Conservation (phyloP, 2,113 vertebrate species). For the Malurus melanocephalus region DNA sequence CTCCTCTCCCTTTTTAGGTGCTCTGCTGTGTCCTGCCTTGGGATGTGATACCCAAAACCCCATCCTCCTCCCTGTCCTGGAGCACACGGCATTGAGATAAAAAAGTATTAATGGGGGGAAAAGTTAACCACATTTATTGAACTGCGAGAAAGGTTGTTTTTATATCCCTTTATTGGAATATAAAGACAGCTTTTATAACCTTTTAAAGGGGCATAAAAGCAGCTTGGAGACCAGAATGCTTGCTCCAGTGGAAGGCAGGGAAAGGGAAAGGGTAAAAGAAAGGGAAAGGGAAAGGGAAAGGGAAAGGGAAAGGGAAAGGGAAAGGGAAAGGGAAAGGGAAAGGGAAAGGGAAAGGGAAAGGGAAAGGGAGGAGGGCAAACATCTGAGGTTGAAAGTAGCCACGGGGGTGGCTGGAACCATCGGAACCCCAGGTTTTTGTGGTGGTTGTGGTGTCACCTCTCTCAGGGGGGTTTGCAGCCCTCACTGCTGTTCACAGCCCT, state of each 20-base stretch:
- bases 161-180: conserved; percentile 62
- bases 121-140: conserved; percentile 28
- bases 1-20: not conserved
- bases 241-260: not conserved
- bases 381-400: not conserved
- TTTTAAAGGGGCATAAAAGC: conserved; percentile 63
- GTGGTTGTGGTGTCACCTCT: not conserved
- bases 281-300: not conserved
- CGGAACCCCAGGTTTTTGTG: not conserved
- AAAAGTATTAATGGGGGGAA: not conserved
- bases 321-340: too few relatives aligned
- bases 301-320: too few relatives aligned
- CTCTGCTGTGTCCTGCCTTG: not conserved
- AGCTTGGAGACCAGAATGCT: conserved; percentile 42
- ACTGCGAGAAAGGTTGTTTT: conserved; percentile 34
- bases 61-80: accelerated
- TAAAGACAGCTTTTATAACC: conserved; percentile 65
- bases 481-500: not conserved
- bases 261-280: not conserved
- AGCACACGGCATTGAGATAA: not conserved
- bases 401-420: accelerated
- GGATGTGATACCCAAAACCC: not conserved
- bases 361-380: not conserved
- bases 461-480: not conserved
- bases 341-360: not conserved